A percentile compares a stretch with the other conserved stretches of the same genome.
phyloP scores from a whole-genome alignment of 2,113 vertebrate species.

The Anhinga anhinga region DNA sequence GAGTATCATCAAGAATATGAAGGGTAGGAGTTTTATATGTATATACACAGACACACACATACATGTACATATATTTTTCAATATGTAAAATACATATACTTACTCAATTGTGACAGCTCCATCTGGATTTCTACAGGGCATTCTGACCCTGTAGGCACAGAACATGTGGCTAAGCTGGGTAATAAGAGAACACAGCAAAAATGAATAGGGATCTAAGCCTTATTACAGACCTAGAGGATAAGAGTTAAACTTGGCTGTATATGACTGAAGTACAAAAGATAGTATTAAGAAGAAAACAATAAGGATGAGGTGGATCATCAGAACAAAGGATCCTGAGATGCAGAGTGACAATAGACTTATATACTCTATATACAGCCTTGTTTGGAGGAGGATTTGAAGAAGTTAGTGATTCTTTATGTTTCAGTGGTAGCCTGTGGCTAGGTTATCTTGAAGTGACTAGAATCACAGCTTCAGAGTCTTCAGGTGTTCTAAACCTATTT shows the following conservation, averaged over 20 bases:
- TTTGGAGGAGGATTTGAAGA: background rate
- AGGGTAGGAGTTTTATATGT: background rate
- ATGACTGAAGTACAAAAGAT: background rate
- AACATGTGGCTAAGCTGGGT: background rate
- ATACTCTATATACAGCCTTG: background rate
- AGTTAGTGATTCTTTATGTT: background rate
- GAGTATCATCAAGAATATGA: background rate
- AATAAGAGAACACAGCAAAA: background rate
- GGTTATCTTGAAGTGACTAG: background rate
- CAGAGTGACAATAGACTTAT: background rate
- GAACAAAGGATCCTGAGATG: background rate
- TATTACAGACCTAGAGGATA: background rate
- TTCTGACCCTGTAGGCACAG: background rate
- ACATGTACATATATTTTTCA: background rate
- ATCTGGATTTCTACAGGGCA: background rate
- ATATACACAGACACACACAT: background rate
- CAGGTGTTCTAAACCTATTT: background rate
- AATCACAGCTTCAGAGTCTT: background rate
- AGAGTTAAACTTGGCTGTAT: background rate
- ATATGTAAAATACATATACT: background rate
- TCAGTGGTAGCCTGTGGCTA: background rate
- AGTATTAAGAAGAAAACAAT: background rate
- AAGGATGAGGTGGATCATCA: background rate
- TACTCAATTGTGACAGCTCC: background rate
- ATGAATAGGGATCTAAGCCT: background rate